phyloP scores from a whole-genome alignment of 2,888 invertebrate species.

The Thereva unica region DNA sequence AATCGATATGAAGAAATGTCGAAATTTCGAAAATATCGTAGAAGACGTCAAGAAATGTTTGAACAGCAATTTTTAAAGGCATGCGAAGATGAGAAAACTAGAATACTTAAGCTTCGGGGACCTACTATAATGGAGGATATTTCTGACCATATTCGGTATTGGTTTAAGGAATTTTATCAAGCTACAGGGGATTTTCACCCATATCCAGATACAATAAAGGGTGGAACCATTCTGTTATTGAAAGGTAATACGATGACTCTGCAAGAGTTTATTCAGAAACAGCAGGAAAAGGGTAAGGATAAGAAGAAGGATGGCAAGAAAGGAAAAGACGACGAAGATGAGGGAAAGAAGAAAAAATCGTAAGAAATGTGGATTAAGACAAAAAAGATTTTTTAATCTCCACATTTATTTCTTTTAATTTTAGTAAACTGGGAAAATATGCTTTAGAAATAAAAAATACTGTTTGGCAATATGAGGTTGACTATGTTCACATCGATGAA shows the following conservation, averaged over 20 bases:
- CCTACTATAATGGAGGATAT: slow-evolving; percentile 72
- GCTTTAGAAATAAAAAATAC: slow-evolving; percentile 45
- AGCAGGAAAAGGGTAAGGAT: slow-evolving; percentile 49
- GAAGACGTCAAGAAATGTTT: slow-evolving; percentile 45
- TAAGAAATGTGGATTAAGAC: slow-evolving; percentile 29
- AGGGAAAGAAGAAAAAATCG: slow-evolving; percentile 46
- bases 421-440: no score
- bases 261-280: slow-evolving; percentile 54
- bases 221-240: slow-evolving; percentile 60
- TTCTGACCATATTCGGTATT: slow-evolving; percentile 72
- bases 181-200: slow-evolving; percentile 56
- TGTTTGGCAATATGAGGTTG: slow-evolving; percentile 48
- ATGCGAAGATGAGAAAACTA: slow-evolving; percentile 57
- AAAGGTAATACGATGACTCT: slow-evolving; percentile 57
- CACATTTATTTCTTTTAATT: no score
- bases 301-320: slow-evolving; percentile 49
- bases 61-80: slow-evolving; percentile 54
- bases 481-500: slow-evolving; percentile 55
- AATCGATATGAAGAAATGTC: slow-evolving; percentile 8
- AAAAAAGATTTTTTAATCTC: no score
- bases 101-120: slow-evolving; percentile 59
- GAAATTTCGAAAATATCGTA: slow-evolving; percentile 3
- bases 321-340: slow-evolving; percentile 45
- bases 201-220: slow-evolving; percentile 59
- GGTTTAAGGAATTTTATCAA: slow-evolving; percentile 66